Evolutionary conservation across 2,113 vertebrate species (phyloP).

Genomic region (Notothenia coriiceps): DNA sequence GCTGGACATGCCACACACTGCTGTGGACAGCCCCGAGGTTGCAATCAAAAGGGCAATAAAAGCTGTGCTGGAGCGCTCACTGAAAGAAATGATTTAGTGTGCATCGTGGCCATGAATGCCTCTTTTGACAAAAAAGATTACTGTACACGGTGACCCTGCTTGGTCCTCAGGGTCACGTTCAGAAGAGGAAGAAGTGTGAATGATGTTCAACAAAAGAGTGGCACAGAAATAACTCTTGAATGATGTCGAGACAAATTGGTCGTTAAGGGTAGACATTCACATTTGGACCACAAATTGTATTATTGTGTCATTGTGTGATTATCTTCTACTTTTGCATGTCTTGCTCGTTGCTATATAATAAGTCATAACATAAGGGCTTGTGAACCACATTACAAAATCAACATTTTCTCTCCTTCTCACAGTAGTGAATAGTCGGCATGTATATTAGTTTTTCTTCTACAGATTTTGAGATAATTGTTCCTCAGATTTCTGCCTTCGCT

Average conservation of each 20-base stretch:
- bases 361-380: neutral
- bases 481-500: neutral
- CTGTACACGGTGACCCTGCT: constrained; percentile 30
- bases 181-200: constrained; percentile 22
- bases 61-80: constrained; percentile 30
- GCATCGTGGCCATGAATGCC: constrained; percentile 30
- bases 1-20: constrained; percentile 20
- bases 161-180: constrained; percentile 34
- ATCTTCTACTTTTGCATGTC: neutral
- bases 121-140: constrained; percentile 44
- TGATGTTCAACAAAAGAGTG: constrained; percentile 11
- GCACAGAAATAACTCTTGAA: constrained; percentile 9
- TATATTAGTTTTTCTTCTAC: neutral
- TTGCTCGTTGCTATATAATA: neutral
- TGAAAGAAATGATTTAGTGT: constrained; percentile 55
- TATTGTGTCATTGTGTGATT: neutral
- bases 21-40: constrained; percentile 38
- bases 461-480: neutral
- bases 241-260: neutral
- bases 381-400: neutral
- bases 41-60: constrained; percentile 56
- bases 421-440: neutral
- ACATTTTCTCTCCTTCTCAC: neutral
- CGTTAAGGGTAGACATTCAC: neutral
- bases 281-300: neutral